Evolutionary conservation across 2,888 invertebrate genomes (phyloP).

Genomic region (Cyclophora albipunctata): DNA sequence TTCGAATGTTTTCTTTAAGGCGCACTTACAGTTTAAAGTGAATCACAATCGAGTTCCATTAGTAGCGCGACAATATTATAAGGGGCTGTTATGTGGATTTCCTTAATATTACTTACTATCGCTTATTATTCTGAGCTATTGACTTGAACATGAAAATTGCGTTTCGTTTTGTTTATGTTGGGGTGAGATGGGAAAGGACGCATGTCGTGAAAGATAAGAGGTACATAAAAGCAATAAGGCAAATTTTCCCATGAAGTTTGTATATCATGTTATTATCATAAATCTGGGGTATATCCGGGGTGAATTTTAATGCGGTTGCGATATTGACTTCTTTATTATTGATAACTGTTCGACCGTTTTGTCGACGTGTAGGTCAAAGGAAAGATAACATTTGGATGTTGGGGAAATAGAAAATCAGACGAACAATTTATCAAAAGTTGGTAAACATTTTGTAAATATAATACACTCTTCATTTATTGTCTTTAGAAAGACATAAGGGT

Average conservation of each 20-base stretch:
- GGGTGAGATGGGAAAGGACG: slow-evolving; percentile 40
- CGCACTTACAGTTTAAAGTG: no score
- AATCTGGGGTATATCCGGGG: slow-evolving; percentile 44
- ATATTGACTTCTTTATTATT: slow-evolving; percentile 25
- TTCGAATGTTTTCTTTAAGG: no score
- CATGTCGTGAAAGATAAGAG: slow-evolving; percentile 52
- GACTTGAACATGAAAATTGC: slow-evolving; percentile 72
- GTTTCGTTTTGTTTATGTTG: slow-evolving; percentile 65
- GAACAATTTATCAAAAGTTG: no score
- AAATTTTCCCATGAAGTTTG: slow-evolving; percentile 40
- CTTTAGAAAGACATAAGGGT: no score
- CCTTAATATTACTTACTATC: slow-evolving; percentile 68
- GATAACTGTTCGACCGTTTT: neutral
- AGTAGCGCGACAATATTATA: slow-evolving; percentile 32
- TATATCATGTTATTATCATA: slow-evolving; percentile 50
- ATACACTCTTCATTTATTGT: no score
- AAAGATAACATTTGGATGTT: no score
- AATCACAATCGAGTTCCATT: slow-evolving; percentile 21
- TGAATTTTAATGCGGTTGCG: slow-evolving; percentile 43
- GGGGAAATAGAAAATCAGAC: no score
- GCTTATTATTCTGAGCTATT: slow-evolving; percentile 74
- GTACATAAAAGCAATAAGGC: slow-evolving; percentile 42
- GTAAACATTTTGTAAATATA: no score
- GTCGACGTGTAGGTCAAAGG: no score
- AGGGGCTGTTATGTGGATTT: slow-evolving; percentile 55